phyloP scores from a whole-genome alignment of 2,888 invertebrate species.

The Carcina quercana region DNA sequence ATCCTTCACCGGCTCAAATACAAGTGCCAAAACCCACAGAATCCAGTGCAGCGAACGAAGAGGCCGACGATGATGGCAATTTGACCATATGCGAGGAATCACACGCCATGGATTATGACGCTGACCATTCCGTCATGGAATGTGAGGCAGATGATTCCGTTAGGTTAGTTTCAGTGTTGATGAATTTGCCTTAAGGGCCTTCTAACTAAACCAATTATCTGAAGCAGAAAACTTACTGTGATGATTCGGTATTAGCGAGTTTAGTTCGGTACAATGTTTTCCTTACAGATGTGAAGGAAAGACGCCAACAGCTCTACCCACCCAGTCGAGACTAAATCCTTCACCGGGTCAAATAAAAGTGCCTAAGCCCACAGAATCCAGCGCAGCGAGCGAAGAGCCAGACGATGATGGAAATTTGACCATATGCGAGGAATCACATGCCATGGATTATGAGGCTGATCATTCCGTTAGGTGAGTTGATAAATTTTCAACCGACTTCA shows the following conservation, averaged over 20 bases:
- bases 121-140: background rate
- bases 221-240: too few species aligned
- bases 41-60: too few species aligned
- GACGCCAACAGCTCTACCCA: too few species aligned
- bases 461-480: constrained; percentile 35
- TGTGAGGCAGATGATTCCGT: background rate
- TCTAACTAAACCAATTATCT: too few species aligned
- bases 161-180: background rate
- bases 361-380: too few species aligned
- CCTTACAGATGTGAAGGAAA: background rate
- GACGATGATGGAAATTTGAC: constrained; percentile 9
- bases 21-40: too few species aligned
- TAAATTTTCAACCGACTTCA: too few species aligned
- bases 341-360: too few species aligned
- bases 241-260: too few species aligned
- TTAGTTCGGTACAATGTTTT: background rate
- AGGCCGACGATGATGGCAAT: constrained; percentile 8
- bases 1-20: too few species aligned
- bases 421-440: background rate
- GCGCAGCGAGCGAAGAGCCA: too few species aligned
- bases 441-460: constrained; percentile 36
- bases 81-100: background rate
- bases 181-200: background rate
- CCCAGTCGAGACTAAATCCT: too few species aligned
- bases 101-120: background rate